Evolutionary conservation across 2,888 invertebrate genomes (phyloP).

Genomic region (Plusia festucae): DNA sequence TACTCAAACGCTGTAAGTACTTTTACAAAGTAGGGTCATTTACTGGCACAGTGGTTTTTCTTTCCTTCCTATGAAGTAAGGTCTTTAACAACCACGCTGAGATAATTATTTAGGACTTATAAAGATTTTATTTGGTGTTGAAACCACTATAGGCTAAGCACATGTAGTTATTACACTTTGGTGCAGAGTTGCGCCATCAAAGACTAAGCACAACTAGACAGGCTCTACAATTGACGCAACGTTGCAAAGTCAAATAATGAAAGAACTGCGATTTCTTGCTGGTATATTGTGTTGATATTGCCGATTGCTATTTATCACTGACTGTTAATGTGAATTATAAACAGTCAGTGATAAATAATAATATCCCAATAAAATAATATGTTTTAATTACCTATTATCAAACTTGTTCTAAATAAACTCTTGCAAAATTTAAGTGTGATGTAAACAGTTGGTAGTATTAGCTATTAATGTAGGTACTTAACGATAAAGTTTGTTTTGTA

Average conservation of each 20-base stretch:
- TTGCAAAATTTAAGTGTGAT: background rate
- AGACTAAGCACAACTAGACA: slow-evolving; percentile 38
- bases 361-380: background rate
- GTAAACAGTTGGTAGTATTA: too few species aligned
- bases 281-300: slow-evolving; percentile 9
- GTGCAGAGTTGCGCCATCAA: slow-evolving; percentile 51
- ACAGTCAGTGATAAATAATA: background rate
- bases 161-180: slow-evolving; percentile 59
- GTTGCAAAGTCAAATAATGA: slow-evolving; percentile 35
- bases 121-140: slow-evolving; percentile 64
- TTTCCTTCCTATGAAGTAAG: too few species aligned
- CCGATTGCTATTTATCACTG: too few species aligned
- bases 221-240: slow-evolving; percentile 45
- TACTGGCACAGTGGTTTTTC: too few species aligned
- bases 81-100: background rate
- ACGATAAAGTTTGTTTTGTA: background rate
- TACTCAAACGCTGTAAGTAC: too few species aligned
- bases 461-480: background rate
- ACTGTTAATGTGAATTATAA: too few species aligned
- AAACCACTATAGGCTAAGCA: slow-evolving; percentile 60
- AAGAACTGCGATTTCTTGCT: slow-evolving; percentile 29
- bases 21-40: too few species aligned
- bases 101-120: slow-evolving; percentile 29
- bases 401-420: background rate
- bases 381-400: background rate